These are phyloP conservation scores for Mus caroli DNA, from an alignment of 2,797 vertebrate genomes.

Conservation along the genomic window DNA sequence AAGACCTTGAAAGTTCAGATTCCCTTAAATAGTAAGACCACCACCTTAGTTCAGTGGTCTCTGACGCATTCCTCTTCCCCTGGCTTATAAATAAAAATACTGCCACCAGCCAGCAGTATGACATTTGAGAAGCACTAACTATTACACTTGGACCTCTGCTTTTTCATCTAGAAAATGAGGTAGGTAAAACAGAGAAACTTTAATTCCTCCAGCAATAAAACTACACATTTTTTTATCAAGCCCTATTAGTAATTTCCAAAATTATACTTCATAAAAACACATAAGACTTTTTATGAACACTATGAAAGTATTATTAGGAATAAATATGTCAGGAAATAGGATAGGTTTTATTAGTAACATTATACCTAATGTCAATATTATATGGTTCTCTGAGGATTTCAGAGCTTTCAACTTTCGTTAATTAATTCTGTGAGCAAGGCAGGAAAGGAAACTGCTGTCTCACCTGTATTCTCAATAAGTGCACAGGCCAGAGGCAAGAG, in stretches of 20 bases:
- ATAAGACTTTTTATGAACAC: conserved; percentile 42
- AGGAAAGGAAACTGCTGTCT: conserved; percentile 51
- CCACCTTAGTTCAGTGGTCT: conserved; percentile 48
- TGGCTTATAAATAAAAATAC: conserved; percentile 30
- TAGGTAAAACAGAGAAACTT: not conserved
- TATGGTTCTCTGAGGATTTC: conserved; percentile 58
- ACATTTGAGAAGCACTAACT: conserved; percentile 54
- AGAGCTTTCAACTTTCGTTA: conserved; percentile 58
- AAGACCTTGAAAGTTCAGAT: not conserved
- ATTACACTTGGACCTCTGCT: not conserved
- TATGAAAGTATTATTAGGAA: conserved; percentile 62
- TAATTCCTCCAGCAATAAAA: conserved; percentile 43
- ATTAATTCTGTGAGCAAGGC: conserved; percentile 28
- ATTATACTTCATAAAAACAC: conserved; percentile 74
- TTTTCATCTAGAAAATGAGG: conserved; percentile 30
- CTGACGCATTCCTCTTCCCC: conserved; percentile 1
- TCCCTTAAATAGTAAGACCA: conserved; percentile 48
- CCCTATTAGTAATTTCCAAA: conserved; percentile 75
- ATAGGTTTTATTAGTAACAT: conserved; percentile 72
- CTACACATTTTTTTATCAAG: conserved; percentile 52
- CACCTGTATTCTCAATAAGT: conserved; percentile 38
- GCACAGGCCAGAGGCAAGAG: conserved; percentile 4
- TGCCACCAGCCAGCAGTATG: not conserved
- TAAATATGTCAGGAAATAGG: conserved; percentile 70
- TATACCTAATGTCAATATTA: conserved; percentile 67